These are phyloP conservation scores for Dryobotodes eremita DNA, from an alignment of 2,888 invertebrate genomes.

Conservation along the genomic window DNA sequence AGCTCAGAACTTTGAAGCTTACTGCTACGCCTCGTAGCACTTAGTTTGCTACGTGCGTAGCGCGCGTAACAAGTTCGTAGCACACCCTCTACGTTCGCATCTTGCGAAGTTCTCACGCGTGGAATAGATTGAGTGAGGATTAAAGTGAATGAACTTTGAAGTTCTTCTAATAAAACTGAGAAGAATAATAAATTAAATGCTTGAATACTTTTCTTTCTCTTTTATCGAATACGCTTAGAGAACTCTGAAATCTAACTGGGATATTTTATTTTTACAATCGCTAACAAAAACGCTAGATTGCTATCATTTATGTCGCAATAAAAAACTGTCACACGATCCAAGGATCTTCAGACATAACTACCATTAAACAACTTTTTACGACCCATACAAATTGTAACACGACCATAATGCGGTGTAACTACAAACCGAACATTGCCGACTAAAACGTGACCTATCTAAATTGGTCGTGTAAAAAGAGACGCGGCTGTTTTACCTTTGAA, in stretches of 20 bases:
- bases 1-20: constrained; percentile 44
- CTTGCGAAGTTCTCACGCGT: constrained; percentile 31
- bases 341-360: constrained; percentile 39
- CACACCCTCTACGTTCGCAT: constrained; percentile 52
- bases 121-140: constrained; percentile 36
- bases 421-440: constrained; percentile 35
- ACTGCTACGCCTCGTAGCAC: constrained; percentile 72
- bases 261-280: constrained; percentile 16
- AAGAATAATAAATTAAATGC: not conserved
- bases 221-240: constrained; percentile 6
- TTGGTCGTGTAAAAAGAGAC: constrained; percentile 41
- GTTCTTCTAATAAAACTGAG: constrained; percentile 13
- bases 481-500: constrained; percentile 31
- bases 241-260: not conserved
- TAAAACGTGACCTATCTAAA: constrained; percentile 40
- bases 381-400: constrained; percentile 63
- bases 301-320: constrained; percentile 49
- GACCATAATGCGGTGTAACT: constrained; percentile 53
- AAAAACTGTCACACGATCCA: constrained; percentile 43
- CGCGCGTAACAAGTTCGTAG: constrained; percentile 66
- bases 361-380: constrained; percentile 62
- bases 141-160: constrained; percentile 33
- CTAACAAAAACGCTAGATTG: not conserved
- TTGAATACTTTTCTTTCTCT: constrained; percentile 2
- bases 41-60: constrained; percentile 74